Conservation (phyloP, 2,888 invertebrate genomes). For the Xanthorhoe spadicearia region DNA sequence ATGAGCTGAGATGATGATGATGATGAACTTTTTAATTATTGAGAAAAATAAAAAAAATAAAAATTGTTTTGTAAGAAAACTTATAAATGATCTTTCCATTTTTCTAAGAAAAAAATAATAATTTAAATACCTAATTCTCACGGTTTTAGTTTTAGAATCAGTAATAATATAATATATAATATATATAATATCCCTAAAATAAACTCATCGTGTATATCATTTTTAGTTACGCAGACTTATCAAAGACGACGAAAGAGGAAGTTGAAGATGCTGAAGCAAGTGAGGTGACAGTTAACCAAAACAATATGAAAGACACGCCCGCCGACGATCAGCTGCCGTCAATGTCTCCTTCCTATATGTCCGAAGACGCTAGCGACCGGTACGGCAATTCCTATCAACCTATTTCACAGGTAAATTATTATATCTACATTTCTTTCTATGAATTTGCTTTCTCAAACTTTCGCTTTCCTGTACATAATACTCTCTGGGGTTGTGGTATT, state of each 20-base stretch:
- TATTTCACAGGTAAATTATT: slow-evolving; percentile 42
- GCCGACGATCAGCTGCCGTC: slow-evolving; percentile 50
- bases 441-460: neutral
- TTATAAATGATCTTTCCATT: too few relatives aligned
- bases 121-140: too few relatives aligned
- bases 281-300: slow-evolving; percentile 48
- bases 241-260: slow-evolving; percentile 81
- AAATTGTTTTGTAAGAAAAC: too few relatives aligned
- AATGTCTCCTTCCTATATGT: slow-evolving; percentile 68
- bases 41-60: too few relatives aligned
- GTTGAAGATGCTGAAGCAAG: slow-evolving; percentile 50
- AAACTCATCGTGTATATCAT: too few relatives aligned
- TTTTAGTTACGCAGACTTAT: slow-evolving; percentile 89
- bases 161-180: too few relatives aligned
- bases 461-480: neutral
- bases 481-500: neutral
- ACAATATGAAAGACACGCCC: slow-evolving; percentile 42
- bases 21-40: too few relatives aligned
- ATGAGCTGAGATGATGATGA: too few relatives aligned
- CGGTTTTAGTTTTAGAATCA: too few relatives aligned
- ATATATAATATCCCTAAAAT: too few relatives aligned
- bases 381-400: slow-evolving; percentile 53
- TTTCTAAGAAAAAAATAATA: too few relatives aligned
- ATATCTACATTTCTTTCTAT: neutral
- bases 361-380: slow-evolving; percentile 48